Evolutionary conservation across 2,797 vertebrate species (phyloP).

Genomic region (Rousettus madagascariensis): DNA sequence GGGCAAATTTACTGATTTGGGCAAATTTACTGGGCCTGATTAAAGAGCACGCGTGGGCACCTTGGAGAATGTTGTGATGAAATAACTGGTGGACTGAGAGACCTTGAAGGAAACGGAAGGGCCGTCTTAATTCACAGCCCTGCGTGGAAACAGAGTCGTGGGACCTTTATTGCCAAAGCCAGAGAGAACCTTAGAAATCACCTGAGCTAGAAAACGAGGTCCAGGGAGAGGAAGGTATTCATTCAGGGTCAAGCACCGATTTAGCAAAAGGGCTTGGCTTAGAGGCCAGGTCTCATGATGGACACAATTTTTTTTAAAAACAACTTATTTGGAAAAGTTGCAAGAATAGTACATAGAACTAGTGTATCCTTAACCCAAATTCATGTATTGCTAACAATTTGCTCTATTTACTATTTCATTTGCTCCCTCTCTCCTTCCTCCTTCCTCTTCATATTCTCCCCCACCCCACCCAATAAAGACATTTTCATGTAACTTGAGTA

Average conservation of each 20-base stretch:
- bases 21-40: not conserved
- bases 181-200: not conserved
- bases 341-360: not conserved
- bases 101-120: not conserved
- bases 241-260: not conserved
- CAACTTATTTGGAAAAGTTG: conserved; percentile 30
- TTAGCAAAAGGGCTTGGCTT: not conserved
- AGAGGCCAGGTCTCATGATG: not conserved
- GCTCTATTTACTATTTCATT: not conserved
- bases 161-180: not conserved
- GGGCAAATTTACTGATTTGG: not conserved
- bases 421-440: not conserved
- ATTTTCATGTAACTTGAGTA: not conserved
- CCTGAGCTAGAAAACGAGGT: not conserved
- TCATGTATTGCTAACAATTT: not conserved
- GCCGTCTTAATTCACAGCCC: not conserved
- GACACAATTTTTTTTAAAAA: not conserved
- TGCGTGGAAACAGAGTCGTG: not conserved
- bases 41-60: not conserved
- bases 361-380: not conserved
- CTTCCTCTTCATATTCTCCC: not conserved
- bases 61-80: not conserved
- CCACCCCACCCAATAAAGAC: not conserved
- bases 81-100: not conserved
- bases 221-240: not conserved